Percentiles rank a stretch among this genome's conserved stretches.
phyloP scores from a whole-genome alignment of 1,140 invertebrate genomes.

The Cotesia chilonis region DNA sequence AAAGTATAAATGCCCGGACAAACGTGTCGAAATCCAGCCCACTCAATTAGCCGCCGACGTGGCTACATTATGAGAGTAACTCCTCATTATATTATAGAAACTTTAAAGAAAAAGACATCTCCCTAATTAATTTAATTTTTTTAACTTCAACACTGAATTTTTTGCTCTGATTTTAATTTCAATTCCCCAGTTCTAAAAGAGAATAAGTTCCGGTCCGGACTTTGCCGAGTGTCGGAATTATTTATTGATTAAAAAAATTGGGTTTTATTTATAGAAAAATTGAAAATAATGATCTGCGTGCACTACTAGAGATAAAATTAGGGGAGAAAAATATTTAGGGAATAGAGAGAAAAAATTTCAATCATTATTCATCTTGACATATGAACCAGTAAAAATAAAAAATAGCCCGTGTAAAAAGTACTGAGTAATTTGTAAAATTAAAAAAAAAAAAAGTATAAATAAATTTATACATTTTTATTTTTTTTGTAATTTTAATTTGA shows the following conservation, averaged over 20 bases:
- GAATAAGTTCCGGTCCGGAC: too few relatives aligned
- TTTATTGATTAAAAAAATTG: too few relatives aligned
- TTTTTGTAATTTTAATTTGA: too few relatives aligned
- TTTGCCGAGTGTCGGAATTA: too few relatives aligned
- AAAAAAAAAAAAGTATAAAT: slow-evolving; percentile 2
- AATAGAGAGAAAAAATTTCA: slow-evolving; percentile 4
- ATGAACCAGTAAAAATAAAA: slow-evolving; percentile 26
- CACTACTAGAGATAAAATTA: neutral
- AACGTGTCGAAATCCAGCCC: slow-evolving; percentile 50
- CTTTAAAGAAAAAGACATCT: neutral
- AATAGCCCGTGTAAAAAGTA: neutral
- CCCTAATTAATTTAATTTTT: neutral
- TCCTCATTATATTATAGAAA: slow-evolving; percentile 34
- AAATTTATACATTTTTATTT: slow-evolving; percentile 15
- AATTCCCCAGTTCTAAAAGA: too few relatives aligned
- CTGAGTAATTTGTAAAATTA: neutral
- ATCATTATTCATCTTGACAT: slow-evolving; percentile 30
- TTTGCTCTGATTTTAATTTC: too few relatives aligned
- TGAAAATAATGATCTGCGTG: slow-evolving; percentile 49
- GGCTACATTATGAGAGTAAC: slow-evolving; percentile 22
- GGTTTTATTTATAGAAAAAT: slow-evolving; percentile 37
- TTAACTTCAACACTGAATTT: too few relatives aligned
- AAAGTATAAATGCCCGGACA: slow-evolving; percentile 44
- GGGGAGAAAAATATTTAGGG: neutral
- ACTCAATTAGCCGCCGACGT: slow-evolving; percentile 46